phyloP scores from a whole-genome alignment of 2,113 vertebrate species.

The Tenebrosternarchus preto region DNA sequence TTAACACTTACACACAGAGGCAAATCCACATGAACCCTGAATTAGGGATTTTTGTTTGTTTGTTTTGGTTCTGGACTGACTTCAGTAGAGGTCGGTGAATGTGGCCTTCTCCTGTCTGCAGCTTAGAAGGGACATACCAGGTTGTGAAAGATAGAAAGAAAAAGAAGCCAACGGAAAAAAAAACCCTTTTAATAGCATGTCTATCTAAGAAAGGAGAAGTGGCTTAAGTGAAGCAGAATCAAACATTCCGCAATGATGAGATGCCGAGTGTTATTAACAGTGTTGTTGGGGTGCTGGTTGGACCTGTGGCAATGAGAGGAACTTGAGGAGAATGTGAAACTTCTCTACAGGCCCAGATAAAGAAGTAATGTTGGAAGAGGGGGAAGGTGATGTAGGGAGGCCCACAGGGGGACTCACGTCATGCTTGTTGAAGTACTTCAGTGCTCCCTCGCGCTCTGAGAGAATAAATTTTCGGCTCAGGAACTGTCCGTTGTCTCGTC shows the following conservation, averaged over 20 bases:
- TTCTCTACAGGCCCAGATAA: neutral
- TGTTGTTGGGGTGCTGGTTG: conserved; percentile 9
- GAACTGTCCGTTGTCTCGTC: conserved; percentile 93
- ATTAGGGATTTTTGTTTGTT: neutral
- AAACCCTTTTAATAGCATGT: conserved; percentile 19
- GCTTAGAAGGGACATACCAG: neutral
- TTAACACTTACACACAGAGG: conserved; percentile 3
- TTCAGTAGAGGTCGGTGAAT: neutral
- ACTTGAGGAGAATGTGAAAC: neutral
- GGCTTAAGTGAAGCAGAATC: neutral
- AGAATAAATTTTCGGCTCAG: conserved; percentile 91
- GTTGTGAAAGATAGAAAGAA: conserved; percentile 7
- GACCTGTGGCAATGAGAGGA: neutral
- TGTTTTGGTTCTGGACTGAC: neutral
- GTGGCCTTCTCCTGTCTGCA: neutral
- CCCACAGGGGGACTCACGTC: conserved; percentile 79
- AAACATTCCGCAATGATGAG: conserved; percentile 9
- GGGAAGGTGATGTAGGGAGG: neutral
- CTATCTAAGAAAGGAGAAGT: conserved; percentile 24
- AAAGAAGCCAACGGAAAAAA: neutral
- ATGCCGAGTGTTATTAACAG: conserved; percentile 17
- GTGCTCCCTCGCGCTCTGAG: conserved; percentile 87
- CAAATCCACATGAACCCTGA: neutral
- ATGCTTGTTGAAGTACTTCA: conserved; percentile 96
- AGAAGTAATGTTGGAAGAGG: neutral